Conservation (phyloP, 2,888 invertebrate species). For the Chirona hameri region DNA sequence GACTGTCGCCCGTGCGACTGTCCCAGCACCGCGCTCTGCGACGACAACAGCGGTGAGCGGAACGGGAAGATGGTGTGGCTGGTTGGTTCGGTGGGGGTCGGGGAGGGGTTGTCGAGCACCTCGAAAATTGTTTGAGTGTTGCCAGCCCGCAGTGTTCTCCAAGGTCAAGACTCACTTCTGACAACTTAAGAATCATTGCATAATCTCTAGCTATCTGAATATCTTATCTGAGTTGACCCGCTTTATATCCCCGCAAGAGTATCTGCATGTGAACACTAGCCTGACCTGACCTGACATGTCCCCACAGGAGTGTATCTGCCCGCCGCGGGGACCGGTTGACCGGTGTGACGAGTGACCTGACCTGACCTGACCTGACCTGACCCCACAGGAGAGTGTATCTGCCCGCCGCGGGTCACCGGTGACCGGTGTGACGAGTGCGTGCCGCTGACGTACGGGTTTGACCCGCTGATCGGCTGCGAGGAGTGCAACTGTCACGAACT, state of each 20-base stretch:
- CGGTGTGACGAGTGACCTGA: not conserved
- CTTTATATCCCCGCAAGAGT: too few relatives aligned
- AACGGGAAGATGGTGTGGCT: not conserved
- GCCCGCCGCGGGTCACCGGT: constrained; percentile 86
- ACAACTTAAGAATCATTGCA: too few relatives aligned
- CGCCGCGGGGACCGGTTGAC: constrained; percentile 37
- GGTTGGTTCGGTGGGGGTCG: too few relatives aligned
- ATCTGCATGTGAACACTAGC: too few relatives aligned
- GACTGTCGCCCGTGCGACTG: constrained; percentile 86
- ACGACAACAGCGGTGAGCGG: constrained; percentile 59
- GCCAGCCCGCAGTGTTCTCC: too few relatives aligned
- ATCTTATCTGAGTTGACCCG: too few relatives aligned
- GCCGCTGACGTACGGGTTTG: constrained; percentile 83
- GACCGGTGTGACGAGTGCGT: constrained; percentile 84
- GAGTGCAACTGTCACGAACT: constrained; percentile 83
- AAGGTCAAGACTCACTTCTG: too few relatives aligned
- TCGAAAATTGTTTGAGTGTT: too few relatives aligned
- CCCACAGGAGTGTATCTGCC: not conserved
- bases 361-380: constrained; percentile 46
- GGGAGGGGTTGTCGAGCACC: too few relatives aligned
- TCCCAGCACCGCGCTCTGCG: constrained; percentile 76
- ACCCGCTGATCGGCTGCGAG: constrained; percentile 91
- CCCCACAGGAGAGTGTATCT: constrained; percentile 73
- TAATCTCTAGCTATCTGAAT: too few relatives aligned
- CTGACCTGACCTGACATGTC: too few relatives aligned